These are phyloP conservation scores for Megamerina dolium DNA, from an alignment of 2,888 invertebrate species.

Conservation along the genomic window DNA sequence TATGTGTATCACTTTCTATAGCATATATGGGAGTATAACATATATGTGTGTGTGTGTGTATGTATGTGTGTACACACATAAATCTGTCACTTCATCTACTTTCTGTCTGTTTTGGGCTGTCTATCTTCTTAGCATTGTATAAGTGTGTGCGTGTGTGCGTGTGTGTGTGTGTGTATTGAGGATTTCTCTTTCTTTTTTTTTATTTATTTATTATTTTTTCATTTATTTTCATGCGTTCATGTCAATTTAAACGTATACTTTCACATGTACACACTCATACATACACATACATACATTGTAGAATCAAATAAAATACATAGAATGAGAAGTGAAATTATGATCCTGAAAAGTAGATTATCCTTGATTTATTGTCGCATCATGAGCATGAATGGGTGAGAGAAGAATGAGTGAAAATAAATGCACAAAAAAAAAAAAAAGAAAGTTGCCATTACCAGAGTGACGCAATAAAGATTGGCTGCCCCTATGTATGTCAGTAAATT, in stretches of 20 bases:
- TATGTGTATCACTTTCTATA: too few relatives aligned
- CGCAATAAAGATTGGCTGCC: too few relatives aligned
- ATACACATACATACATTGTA: background rate
- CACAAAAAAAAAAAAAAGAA: conserved; percentile 9
- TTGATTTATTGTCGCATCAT: conserved; percentile 48
- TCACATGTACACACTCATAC: background rate
- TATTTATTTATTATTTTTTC: too few relatives aligned
- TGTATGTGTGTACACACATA: conserved; percentile 25
- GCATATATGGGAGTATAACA: too few relatives aligned
- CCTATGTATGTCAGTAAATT: too few relatives aligned
- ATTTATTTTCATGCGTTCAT: background rate
- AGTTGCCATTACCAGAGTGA: background rate
- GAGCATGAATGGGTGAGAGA: too few relatives aligned
- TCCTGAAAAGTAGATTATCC: conserved; percentile 50
- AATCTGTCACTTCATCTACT: conserved; percentile 41
- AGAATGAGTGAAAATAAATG: too few relatives aligned
- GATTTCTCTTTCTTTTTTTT: too few relatives aligned
- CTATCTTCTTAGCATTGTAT: too few relatives aligned
- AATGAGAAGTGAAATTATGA: conserved; percentile 42
- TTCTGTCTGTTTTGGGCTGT: conserved; percentile 32
- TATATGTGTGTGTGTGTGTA: background rate
- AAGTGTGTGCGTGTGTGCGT: background rate
- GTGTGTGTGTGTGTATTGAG: background rate
- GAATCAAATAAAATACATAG: conserved; percentile 41
- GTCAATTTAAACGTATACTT: background rate